These are phyloP conservation scores for Drepana falcataria DNA, from an alignment of 2,888 invertebrate genomes.

Conservation along the genomic window DNA sequence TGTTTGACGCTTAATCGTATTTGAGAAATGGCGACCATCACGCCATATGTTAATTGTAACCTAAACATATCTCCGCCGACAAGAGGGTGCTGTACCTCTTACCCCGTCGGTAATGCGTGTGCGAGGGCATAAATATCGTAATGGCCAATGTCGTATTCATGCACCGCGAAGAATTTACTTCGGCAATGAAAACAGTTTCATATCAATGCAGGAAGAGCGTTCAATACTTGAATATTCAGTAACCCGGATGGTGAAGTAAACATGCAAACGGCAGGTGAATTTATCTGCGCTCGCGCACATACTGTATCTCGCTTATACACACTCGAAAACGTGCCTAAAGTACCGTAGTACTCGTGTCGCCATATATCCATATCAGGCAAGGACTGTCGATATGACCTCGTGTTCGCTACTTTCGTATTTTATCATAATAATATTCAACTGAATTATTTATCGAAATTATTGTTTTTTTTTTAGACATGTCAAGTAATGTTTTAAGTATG, in stretches of 20 bases:
- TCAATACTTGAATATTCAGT: constrained; percentile 15
- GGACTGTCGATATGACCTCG: constrained; percentile 49
- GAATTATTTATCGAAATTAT: background rate
- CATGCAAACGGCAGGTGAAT: constrained; percentile 22
- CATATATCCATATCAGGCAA: constrained; percentile 59
- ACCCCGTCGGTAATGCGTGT: no score
- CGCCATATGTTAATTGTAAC: no score
- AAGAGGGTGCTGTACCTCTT: no score
- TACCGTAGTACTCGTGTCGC: constrained; percentile 27
- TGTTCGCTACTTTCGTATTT: constrained; percentile 38
- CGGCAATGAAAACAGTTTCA: constrained; percentile 2
- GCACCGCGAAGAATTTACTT: no score
- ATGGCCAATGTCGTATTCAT: no score
- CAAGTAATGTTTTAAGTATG: no score
- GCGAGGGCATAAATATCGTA: no score
- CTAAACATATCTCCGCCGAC: no score
- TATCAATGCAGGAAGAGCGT: constrained; percentile 20
- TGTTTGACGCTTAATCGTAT: no score
- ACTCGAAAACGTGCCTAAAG: constrained; percentile 19
- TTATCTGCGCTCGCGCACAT: constrained; percentile 13
- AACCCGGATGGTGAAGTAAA: constrained; percentile 22
- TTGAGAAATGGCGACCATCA: no score
- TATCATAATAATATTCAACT: constrained; percentile 12
- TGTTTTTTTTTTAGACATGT: no score
- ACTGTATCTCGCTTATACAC: constrained; percentile 8